These are phyloP conservation scores for Nasonia oneida DNA, from an alignment of 2,888 invertebrate genomes.

Conservation along the genomic window DNA sequence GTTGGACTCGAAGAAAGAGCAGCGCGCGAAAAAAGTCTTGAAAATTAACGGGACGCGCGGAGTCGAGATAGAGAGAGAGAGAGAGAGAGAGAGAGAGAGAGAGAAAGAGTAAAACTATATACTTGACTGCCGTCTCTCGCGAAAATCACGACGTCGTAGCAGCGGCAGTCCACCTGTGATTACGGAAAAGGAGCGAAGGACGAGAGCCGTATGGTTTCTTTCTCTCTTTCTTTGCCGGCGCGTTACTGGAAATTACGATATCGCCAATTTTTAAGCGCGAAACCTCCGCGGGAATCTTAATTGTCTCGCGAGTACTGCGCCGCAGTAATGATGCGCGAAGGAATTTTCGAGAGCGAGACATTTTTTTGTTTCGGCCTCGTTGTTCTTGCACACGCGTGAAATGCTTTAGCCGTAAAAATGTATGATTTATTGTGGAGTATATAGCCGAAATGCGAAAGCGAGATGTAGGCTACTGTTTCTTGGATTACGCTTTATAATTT, in stretches of 20 bases:
- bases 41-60: conserved; percentile 22
- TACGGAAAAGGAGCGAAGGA: conserved; percentile 12
- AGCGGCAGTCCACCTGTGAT: conserved; percentile 2
- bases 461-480: background rate
- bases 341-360: background rate
- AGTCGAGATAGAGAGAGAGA: background rate
- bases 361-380: background rate
- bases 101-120: background rate
- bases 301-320: background rate
- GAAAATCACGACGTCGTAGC: conserved; percentile 6
- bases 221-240: background rate
- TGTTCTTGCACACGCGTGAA: background rate
- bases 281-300: background rate
- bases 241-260: conserved; percentile 4
- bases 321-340: background rate
- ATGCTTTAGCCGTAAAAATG: background rate
- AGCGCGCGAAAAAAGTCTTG: background rate
- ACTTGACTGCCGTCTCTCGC: background rate
- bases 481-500: too few relatives aligned
- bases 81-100: background rate
- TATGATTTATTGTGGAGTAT: background rate
- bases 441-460: background rate
- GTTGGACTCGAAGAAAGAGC: background rate
- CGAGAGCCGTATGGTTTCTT: background rate
- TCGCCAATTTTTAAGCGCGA: background rate